These are phyloP conservation scores for Galeruca laticollis DNA, from an alignment of 2,888 invertebrate genomes.

Conservation along the genomic window DNA sequence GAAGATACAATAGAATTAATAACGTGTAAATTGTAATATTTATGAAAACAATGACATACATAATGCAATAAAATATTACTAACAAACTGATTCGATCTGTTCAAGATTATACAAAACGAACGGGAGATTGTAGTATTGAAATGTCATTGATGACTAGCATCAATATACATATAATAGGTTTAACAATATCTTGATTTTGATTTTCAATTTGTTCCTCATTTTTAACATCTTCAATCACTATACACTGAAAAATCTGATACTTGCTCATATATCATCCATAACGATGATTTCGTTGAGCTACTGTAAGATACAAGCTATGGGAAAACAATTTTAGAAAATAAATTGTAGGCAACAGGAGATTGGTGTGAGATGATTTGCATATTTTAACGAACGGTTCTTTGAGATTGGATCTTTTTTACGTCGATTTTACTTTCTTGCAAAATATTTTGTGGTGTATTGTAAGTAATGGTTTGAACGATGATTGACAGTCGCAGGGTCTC, in stretches of 20 bases:
- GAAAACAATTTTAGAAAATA: slow-evolving; percentile 28
- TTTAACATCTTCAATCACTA: not conserved
- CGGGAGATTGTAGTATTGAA: too few species aligned
- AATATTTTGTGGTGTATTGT: slow-evolving; percentile 27
- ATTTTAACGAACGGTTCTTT: slow-evolving; percentile 30
- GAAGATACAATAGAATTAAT: too few species aligned
- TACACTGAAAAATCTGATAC: too few species aligned
- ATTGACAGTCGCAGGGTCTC: slow-evolving; percentile 14
- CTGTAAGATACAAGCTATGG: slow-evolving; percentile 19
- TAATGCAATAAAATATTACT: too few species aligned
- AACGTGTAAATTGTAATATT: too few species aligned
- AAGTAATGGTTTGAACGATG: slow-evolving; percentile 20
- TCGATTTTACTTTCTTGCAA: slow-evolving; percentile 23
- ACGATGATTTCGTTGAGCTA: not conserved
- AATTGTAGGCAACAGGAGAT: slow-evolving; percentile 28
- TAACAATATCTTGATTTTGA: too few species aligned
- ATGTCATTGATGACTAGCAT: too few species aligned
- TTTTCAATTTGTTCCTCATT: not conserved
- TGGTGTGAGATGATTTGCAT: slow-evolving; percentile 32
- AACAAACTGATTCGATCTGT: too few species aligned
- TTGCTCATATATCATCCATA: not conserved
- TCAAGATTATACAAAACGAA: too few species aligned
- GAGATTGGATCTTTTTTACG: slow-evolving; percentile 19
- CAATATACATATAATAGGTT: too few species aligned
- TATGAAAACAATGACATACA: too few species aligned